Conservation (phyloP, 2,888 invertebrate genomes). For the Drosophila mercatorum region DNA sequence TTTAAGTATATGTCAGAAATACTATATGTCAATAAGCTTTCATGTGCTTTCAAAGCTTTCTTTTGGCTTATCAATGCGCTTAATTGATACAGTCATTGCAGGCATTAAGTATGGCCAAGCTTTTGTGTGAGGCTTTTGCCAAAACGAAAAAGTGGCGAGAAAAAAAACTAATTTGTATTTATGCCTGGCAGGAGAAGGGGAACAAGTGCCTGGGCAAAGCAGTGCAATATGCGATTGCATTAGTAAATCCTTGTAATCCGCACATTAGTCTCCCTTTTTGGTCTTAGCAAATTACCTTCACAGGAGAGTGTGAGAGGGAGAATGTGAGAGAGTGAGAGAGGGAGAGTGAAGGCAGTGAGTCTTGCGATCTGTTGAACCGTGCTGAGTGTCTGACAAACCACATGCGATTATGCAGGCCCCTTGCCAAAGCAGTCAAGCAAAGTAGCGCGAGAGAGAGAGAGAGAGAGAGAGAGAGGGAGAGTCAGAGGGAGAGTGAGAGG, state of each 20-base stretch:
- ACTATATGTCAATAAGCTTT: background rate
- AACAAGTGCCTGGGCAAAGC: conserved; percentile 24
- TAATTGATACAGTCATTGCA: conserved; percentile 8
- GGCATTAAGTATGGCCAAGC: conserved; percentile 27
- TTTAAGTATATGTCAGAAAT: too few relatives aligned
- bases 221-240: conserved; percentile 74
- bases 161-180: conserved; percentile 68
- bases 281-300: conserved; percentile 77
- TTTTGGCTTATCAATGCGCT: background rate
- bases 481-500: background rate
- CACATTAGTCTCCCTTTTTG: conserved; percentile 80
- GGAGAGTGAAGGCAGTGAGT: background rate
- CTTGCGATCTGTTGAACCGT: conserved; percentile 60
- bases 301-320: background rate
- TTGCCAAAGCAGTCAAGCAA: background rate
- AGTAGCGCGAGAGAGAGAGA: too few relatives aligned
- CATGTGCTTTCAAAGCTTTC: background rate
- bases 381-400: conserved; percentile 71
- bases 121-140: conserved; percentile 37
- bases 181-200: conserved; percentile 39
- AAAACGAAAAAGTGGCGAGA: conserved; percentile 1
- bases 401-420: conserved; percentile 66
- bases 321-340: background rate
- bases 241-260: conserved; percentile 82
- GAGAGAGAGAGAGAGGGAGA: background rate